Percentiles rank a stretch among this genome's conserved stretches.
Evolutionary conservation across 2,113 vertebrate species (phyloP).

Genomic region (human (Homo sapiens)): GRCh38 chr15:101057001-101057500

Average conservation of each 20-base stretch:
- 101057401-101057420: not conserved
- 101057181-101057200: not conserved
- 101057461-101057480: not conserved
- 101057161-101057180: not conserved
- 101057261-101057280: not conserved
- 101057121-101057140: rapidly evolving
- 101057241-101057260: not conserved
- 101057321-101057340: not conserved
- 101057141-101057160: rapidly evolving
- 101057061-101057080: not conserved
- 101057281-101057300: not conserved
- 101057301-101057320: not conserved
- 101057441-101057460: too few species aligned
- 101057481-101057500: not conserved
- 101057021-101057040: constrained; percentile 97
- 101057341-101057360: not conserved
- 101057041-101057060: constrained; percentile 92
- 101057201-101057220: not conserved
- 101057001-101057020: constrained; percentile 91
- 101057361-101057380: not conserved
- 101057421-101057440: not conserved
- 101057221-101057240: not conserved
- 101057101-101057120: not conserved
- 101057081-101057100: not conserved
- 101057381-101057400: not conserved